These are phyloP conservation scores for Stenotaenia linearis DNA, from an alignment of 2,888 invertebrate species.

Conservation along the genomic window DNA sequence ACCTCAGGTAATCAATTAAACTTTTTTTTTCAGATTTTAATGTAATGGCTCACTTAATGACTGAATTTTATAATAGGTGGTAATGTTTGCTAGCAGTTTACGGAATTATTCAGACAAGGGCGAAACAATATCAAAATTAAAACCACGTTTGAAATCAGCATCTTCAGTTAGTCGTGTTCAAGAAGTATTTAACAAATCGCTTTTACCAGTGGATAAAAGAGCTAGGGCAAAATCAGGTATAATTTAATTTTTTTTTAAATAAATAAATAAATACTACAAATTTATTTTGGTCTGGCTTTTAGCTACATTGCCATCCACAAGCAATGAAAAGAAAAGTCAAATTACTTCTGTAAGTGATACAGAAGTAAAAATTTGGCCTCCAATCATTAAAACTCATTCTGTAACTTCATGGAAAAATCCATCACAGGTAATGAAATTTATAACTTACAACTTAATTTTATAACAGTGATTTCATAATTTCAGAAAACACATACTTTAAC, in stretches of 20 bases:
- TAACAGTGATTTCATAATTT: neutral
- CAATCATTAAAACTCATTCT: neutral
- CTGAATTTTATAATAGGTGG: neutral
- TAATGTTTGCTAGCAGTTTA: neutral
- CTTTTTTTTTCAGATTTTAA: neutral
- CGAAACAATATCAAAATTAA: neutral
- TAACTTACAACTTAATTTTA: neutral
- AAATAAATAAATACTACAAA: neutral
- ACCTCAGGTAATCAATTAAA: neutral
- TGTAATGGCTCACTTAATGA: neutral
- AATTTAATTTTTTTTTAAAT: neutral
- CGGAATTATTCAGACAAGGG: neutral
- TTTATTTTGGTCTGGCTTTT: neutral
- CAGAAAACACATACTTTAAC: neutral
- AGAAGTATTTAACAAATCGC: neutral
- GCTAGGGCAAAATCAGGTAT: neutral
- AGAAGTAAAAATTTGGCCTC: neutral
- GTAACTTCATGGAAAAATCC: neutral
- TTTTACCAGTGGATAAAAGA: neutral
- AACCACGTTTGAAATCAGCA: neutral
- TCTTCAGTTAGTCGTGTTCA: neutral
- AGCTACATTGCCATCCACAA: neutral
- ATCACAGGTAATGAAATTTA: no score
- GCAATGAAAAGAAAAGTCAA: neutral
- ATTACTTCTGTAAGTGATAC: neutral